These are phyloP conservation scores for Epizoanthus illoricatus DNA, from an alignment of 92 coral and sea anemone species.

Conservation along the genomic window DNA sequence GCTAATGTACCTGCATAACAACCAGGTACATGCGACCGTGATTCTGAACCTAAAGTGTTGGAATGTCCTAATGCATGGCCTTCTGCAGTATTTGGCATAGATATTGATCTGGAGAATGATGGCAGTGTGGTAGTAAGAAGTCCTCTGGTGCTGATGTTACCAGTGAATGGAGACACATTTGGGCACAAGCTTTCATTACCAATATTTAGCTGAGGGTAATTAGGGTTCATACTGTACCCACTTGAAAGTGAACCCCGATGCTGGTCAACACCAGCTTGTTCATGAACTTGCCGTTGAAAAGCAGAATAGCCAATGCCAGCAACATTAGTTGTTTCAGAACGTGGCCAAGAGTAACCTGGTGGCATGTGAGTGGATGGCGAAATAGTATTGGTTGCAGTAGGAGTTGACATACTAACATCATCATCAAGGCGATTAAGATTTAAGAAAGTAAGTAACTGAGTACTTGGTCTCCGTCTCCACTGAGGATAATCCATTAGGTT, in stretches of 20 bases:
- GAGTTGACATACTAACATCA: conserved; percentile 57
- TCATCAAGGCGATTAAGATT: conserved; percentile 89
- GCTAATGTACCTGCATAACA: conserved; percentile 37
- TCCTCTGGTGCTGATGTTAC: conserved; percentile 62
- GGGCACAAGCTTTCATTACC: conserved; percentile 78
- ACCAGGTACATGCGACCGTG: conserved; percentile 27
- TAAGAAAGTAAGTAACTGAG: conserved; percentile 65
- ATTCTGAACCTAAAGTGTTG: conserved; percentile 36
- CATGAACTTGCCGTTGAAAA: conserved; percentile 69
- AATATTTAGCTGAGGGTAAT: conserved; percentile 50
- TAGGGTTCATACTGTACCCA: conserved; percentile 56
- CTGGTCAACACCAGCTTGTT: conserved; percentile 78
- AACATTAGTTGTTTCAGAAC: conserved; percentile 45
- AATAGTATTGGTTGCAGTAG: conserved; percentile 58
- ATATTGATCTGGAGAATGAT: conserved; percentile 69
- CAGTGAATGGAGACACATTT: conserved; percentile 89
- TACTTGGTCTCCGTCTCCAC: conserved; percentile 82
- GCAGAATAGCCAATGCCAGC: conserved; percentile 57
- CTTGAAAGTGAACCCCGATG: conserved; percentile 53
- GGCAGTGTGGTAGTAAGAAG: conserved; percentile 51
- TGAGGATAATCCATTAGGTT: conserved; percentile 80
- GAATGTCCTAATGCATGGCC: conserved; percentile 39
- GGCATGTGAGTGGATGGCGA: conserved; percentile 57
- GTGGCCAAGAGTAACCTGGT: conserved; percentile 55
- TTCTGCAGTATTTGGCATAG: conserved; percentile 67